Conservation (phyloP, 1,140 invertebrate species). For the Rhyzopertha dominica region DNA sequence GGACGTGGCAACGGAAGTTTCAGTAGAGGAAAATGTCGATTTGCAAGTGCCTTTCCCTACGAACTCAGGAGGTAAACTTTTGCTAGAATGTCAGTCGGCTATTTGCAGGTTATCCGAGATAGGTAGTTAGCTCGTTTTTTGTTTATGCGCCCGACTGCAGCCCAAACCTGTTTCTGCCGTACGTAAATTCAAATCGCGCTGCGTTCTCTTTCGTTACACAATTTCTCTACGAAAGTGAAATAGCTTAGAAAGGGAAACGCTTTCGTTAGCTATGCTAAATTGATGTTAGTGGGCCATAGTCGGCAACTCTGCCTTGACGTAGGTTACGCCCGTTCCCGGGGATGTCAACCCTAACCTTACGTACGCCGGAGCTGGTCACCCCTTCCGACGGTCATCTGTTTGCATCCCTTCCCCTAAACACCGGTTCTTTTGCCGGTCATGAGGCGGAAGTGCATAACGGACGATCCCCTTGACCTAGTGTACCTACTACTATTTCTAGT, state of each 20-base stretch:
- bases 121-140: no score
- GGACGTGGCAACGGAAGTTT: constrained; percentile 35
- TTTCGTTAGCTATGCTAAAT: constrained; percentile 10
- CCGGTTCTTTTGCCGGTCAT: no score
- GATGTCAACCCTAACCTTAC: constrained; percentile 20
- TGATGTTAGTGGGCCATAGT: constrained; percentile 25
- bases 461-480: constrained; percentile 25
- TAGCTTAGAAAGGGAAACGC: no score
- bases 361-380: constrained; percentile 12
- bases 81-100: constrained; percentile 15
- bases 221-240: no score
- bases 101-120: constrained; percentile 32
- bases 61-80: constrained; percentile 37
- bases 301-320: constrained; percentile 33
- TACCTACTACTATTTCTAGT: constrained; percentile 23
- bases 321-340: constrained; percentile 31
- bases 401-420: no score
- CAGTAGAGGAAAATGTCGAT: constrained; percentile 37
- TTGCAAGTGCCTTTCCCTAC: constrained; percentile 44
- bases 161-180: no score
- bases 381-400: no score
- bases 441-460: no score
- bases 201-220: no score
- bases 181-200: no score
- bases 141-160: constrained; percentile 19